A percentile compares a stretch with the other conserved stretches of the same genome.
Evolutionary conservation across 2,797 vertebrate species (phyloP).

Genomic region (Manis crassicaudata): DNA sequence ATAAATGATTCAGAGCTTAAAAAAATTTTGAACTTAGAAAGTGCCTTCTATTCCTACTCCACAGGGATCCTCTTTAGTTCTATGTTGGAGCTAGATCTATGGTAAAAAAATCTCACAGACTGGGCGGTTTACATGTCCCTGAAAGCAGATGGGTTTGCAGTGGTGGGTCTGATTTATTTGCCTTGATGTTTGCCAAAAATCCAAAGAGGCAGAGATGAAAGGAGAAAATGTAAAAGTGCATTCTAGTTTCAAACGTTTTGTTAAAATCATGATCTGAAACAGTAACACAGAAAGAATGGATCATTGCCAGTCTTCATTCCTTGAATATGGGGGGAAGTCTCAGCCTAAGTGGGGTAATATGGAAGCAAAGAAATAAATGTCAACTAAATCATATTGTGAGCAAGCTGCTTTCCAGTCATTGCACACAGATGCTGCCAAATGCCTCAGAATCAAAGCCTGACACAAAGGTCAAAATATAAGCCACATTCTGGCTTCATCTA

Average conservation of each 20-base stretch:
- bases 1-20: slow-evolving; percentile 53
- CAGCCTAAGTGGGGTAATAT: slow-evolving; percentile 23
- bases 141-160: slow-evolving; percentile 73
- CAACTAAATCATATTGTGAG: background rate
- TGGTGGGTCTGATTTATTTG: slow-evolving; percentile 64
- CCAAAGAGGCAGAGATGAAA: slow-evolving; percentile 66
- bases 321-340: background rate
- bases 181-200: slow-evolving; percentile 71
- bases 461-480: slow-evolving; percentile 32
- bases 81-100: slow-evolving; percentile 43
- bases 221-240: slow-evolving; percentile 51
- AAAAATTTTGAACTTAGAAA: slow-evolving; percentile 56
- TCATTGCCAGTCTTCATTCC: background rate
- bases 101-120: slow-evolving; percentile 58
- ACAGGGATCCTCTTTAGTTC: slow-evolving; percentile 52
- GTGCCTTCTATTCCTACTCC: slow-evolving; percentile 45
- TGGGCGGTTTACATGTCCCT: background rate
- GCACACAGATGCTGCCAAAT: background rate
- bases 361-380: slow-evolving; percentile 20
- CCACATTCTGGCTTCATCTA: background rate
- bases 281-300: slow-evolving; percentile 14
- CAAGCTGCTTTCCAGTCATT: background rate
- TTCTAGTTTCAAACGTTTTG: slow-evolving; percentile 57
- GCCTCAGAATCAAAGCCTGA: slow-evolving; percentile 42
- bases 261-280: slow-evolving; percentile 59